Evolutionary conservation across 2,113 vertebrate species (phyloP), one percentile per base, ranked within the genome.

Genomic region (Nycticebus coucang): DNA sequence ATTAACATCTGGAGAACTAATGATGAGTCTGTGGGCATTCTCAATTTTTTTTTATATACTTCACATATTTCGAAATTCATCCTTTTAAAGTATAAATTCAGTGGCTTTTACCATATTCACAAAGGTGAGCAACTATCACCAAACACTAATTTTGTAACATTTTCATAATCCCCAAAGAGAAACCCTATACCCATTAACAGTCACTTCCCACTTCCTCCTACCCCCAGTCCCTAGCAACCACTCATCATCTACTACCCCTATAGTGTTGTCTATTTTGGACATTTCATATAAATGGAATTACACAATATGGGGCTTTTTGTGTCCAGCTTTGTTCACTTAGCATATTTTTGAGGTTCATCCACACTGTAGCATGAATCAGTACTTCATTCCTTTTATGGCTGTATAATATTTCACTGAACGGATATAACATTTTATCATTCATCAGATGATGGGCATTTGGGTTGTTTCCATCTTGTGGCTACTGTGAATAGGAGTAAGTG

Each of bases 301-400:
- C 69, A 53, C 2, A 75, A 11, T 50, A 41, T 71, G 15, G 89
- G 24, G 24, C 5, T 21, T 84, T 71, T 21, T 71, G 17, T 41
- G 45, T 45, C 28, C 87, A 12, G 21, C 59, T 80, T 82, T 28
- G 50, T 89, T 75, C 66, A 87, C 18, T 88, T 62, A 62, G 57
- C 90, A 37, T 83, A 71, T 66, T 95, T 89, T 93, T 37, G 50
- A 82, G 45, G 12, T 57, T 93, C 24, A 91, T 60, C 28, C 22
- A 50, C 13, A 10, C 22, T 80, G 17, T 60, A 83, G 55, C 41
- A 77, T 72, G 33, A 89, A 68, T 71, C 45, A 78, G 11, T n/a
- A 89, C 4, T 87, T 87, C 35, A 82, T 88, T 81, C 57, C 22
- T 85, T 79, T 83, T 75, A 93, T 66, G 74, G 35, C 17, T 79